Evolutionary conservation across 2,797 vertebrate species (phyloP), one percentile per base, ranked within the genome.

Genomic region (Dromococcyx pavoninus): DNA sequence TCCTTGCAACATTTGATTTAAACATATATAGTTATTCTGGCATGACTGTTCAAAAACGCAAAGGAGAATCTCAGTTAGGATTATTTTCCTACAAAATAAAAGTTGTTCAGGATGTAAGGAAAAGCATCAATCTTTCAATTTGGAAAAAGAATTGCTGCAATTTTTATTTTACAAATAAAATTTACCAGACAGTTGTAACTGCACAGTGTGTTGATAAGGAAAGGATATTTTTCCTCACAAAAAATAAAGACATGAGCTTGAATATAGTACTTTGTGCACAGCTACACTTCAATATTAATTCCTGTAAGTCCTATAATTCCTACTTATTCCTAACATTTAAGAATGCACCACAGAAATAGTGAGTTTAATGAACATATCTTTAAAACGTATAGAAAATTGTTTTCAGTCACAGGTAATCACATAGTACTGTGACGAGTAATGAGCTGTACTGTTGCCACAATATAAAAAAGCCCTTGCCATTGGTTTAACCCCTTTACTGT

Each of bases 1-100:
- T 96, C 81, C 94, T 94, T 91, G 69, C 22, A 95, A 89, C 33
- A 60, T 94, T 97, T 97, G 73, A 79, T 96, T 96, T 96, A 86
- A 95, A 92, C 46, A 83, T 37, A 5, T 95, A 81, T 69, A 82
- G 87, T 53, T 96, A 54, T 56, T 70, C 84, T 89, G 86, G 88
- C 95, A 66, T 93, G 88, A 92, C 67, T 91, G 58, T 66, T 88
- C 56, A 70, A 67, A 86, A 96, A 97, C n/a, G 6, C 57, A 81
- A 94, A 93, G 87, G 11, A 80, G 11, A 13, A 77, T 56, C 14
- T 88, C 71, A 32, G 22, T 43, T 75, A 56, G 33, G 35, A 70
- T 43, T 2, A 24, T 93, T 92, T 86, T 91, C 28, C n/a, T 86
- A 23, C 18, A 71, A 76, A 74, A 84, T 14, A 51, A 21, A 54